Evolutionary conservation across 2,888 invertebrate genomes (phyloP).

Genomic region (Lasioglossum leucozonium): DNA sequence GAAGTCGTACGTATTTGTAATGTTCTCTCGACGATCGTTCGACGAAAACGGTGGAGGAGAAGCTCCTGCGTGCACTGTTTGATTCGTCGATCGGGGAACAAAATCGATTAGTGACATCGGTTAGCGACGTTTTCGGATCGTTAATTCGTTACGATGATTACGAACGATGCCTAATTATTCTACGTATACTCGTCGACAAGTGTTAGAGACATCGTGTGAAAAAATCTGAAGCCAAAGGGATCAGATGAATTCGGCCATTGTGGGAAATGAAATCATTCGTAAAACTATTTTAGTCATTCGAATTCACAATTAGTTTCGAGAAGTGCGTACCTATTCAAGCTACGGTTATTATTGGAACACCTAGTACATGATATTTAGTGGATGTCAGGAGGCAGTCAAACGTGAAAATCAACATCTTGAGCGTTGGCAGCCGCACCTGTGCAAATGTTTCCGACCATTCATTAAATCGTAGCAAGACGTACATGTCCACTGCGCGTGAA

Average conservation of each 20-base stretch:
- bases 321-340: neutral
- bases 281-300: neutral
- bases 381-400: neutral
- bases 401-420: slow-evolving; percentile 24
- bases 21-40: slow-evolving; percentile 52
- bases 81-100: slow-evolving; percentile 13
- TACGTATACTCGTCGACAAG: neutral
- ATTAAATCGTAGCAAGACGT: too few relatives aligned
- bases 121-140: neutral
- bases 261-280: neutral
- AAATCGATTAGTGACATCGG: slow-evolving; percentile 12
- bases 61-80: slow-evolving; percentile 23
- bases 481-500: too few relatives aligned
- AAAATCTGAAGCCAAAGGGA: neutral
- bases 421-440: neutral
- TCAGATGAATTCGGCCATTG: neutral
- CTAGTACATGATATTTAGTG: slow-evolving; percentile 6
- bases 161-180: slow-evolving; percentile 7
- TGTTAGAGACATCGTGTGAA: neutral
- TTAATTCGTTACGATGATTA: slow-evolving; percentile 22
- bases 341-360: neutral
- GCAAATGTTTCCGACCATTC: neutral
- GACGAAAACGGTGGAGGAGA: slow-evolving; percentile 15
- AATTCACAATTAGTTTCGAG: neutral
- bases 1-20: slow-evolving; percentile 22